Evolutionary conservation across 2,797 vertebrate species (phyloP), one percentile per base, ranked within the genome.

Genomic region (Pangasius macronema): DNA sequence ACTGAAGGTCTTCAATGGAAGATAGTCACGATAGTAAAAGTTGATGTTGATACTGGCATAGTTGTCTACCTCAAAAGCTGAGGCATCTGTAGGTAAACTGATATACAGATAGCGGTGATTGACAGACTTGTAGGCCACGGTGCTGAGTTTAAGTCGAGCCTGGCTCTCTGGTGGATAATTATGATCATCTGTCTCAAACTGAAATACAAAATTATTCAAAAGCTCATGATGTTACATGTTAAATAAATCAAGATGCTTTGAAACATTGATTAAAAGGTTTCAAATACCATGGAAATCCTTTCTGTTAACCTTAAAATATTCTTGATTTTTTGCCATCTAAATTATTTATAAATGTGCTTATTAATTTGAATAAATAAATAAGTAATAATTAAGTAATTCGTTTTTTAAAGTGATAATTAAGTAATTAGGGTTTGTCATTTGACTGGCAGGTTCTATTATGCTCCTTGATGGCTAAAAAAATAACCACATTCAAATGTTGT

Each of bases 61-160:
- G 0, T 91, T 87, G 4, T 96, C 97, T 3, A 97, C 96, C 10
- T 68, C 1, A 24, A 97, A 90, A 13, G 82, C 27, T 16, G 83
- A 90, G 59, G 93, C 88, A 16, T 92, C 92, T 65, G 93, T 89
- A 1, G 95, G 94, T 89, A 97, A 96, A 91, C 95, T 94, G 46
- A 99, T 97, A 90, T 97, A 98, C 0, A 99, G 94, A 86, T 98
- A 99, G 27, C 97, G 98, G 16, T 94, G 91, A 87, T 96, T 97
- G n/a, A 93, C 92, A 0, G 98, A 98, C 18, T 93, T 88, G 79
- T 99, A 99, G 1, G 96, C 91, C 85, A 83, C 85, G 10, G 97
- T 95, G 59, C 68, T 91, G 51, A 96, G 96, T 0, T 0, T 82
- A 90, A 93, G 91, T 16, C 72, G 90, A 46, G 96, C 96, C 93